Conservation (phyloP, 2,113 vertebrate species). For the Rattus norvegicus region DNA sequence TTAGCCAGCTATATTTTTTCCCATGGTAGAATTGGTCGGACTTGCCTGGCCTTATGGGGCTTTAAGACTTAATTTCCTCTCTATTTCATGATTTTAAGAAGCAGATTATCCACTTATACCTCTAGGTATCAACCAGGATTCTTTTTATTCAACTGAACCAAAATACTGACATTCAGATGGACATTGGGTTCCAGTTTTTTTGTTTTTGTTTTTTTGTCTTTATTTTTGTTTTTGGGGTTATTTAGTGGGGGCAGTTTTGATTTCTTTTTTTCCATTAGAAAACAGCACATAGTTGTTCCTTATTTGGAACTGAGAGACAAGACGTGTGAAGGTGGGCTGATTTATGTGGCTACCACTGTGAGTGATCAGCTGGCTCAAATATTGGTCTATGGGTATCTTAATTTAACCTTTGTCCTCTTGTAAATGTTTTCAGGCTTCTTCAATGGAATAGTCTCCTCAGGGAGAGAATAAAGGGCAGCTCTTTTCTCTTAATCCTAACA, state of each 20-base stretch:
- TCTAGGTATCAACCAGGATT: not conserved
- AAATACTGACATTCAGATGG: not conserved
- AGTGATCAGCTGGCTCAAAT: not conserved
- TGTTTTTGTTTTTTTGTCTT: not conserved
- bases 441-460: not conserved
- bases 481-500: not conserved
- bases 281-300: not conserved
- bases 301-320: not conserved
- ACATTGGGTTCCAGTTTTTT: not conserved
- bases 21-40: not conserved
- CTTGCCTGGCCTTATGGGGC: not conserved
- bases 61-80: not conserved
- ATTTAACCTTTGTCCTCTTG: not conserved
- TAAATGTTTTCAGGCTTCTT: not conserved
- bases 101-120: not conserved
- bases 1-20: not conserved
- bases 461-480: not conserved
- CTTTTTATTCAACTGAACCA: not conserved
- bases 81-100: conserved; percentile 57
- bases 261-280: not conserved
- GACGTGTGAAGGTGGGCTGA: not conserved
- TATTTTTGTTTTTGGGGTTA: not conserved
- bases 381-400: not conserved
- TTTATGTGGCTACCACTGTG: not conserved
- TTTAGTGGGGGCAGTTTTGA: not conserved